A percentile compares a stretch with the other conserved stretches of the same genome.
phyloP scores from a whole-genome alignment of 1,140 invertebrate genomes.

The Potamilus streckersoni region DNA sequence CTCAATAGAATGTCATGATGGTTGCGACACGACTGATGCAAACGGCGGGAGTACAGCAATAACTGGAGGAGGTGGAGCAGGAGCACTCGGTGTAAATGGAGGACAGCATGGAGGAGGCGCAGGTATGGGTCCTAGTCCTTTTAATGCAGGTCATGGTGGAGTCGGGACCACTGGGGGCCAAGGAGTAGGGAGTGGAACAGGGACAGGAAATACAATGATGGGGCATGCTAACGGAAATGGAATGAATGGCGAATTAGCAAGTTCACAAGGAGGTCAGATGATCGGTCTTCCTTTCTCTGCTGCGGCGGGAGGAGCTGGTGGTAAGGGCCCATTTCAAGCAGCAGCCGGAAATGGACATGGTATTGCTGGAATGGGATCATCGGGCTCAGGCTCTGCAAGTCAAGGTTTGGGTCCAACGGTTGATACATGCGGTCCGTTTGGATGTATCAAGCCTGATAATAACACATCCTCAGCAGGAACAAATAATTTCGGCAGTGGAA shows the following conservation, averaged over 20 bases:
- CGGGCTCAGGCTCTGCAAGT: background rate
- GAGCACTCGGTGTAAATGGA: background rate
- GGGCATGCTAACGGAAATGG: background rate
- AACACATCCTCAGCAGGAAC: background rate
- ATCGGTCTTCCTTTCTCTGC: too few relatives aligned
- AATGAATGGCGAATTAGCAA: background rate
- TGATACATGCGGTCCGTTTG: slow-evolving; percentile 16
- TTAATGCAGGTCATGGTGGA: background rate
- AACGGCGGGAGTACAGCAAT: background rate
- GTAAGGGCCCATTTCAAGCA: background rate
- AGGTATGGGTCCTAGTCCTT: background rate
- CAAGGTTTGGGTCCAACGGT: slow-evolving; percentile 3
- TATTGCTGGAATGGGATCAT: background rate
- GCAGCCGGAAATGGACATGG: slow-evolving; percentile 1
- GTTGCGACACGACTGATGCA: slow-evolving; percentile 10
- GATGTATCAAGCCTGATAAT: slow-evolving; percentile 3
- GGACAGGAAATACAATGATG: background rate
- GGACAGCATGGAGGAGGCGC: background rate
- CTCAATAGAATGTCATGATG: slow-evolving; percentile 16
- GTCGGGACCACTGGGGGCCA: background rate
- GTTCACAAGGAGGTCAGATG: too few relatives aligned
- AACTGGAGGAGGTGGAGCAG: background rate
- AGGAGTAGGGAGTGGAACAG: background rate
- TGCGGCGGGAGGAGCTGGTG: background rate
- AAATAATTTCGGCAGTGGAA: slow-evolving; percentile 5